These are phyloP conservation scores for Tanypteryx hageni DNA, from an alignment of 2,888 invertebrate species.

Conservation along the genomic window DNA sequence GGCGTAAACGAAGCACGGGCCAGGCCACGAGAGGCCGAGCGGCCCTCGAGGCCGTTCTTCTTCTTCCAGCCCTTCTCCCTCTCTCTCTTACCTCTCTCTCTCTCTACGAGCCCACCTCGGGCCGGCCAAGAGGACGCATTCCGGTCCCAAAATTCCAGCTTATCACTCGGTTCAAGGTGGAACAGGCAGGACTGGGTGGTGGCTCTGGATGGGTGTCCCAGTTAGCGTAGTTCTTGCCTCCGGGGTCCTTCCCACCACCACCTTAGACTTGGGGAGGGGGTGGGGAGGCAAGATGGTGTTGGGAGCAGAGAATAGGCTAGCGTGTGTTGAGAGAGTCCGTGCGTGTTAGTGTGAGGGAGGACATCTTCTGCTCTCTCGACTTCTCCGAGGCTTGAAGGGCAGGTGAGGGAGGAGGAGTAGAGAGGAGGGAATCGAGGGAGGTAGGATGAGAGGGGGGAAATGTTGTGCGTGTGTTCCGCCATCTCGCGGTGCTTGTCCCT, in stretches of 20 bases:
- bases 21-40: too few relatives aligned
- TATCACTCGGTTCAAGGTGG: conserved; percentile 64
- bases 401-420: conserved; percentile 1
- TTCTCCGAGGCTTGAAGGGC: conserved; percentile 26
- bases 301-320: neutral
- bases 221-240: conserved; percentile 38
- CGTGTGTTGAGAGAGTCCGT: neutral
- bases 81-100: neutral
- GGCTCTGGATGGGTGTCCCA: conserved; percentile 55
- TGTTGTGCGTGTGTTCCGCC: conserved; percentile 4
- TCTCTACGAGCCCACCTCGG: conserved; percentile 27
- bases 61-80: neutral
- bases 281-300: too few relatives aligned
- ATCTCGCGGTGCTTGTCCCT: conserved; percentile 6
- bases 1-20: too few relatives aligned
- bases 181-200: conserved; percentile 22
- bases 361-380: neutral
- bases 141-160: conserved; percentile 63
- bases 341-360: conserved; percentile 14
- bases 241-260: conserved; percentile 50
- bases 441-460: neutral
- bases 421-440: neutral
- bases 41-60: neutral
- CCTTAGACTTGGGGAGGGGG: neutral
- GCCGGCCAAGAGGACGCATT: conserved; percentile 47